Evolutionary conservation across 2,888 invertebrate species (phyloP).

Genomic region (Invenusta paracnida): DNA sequence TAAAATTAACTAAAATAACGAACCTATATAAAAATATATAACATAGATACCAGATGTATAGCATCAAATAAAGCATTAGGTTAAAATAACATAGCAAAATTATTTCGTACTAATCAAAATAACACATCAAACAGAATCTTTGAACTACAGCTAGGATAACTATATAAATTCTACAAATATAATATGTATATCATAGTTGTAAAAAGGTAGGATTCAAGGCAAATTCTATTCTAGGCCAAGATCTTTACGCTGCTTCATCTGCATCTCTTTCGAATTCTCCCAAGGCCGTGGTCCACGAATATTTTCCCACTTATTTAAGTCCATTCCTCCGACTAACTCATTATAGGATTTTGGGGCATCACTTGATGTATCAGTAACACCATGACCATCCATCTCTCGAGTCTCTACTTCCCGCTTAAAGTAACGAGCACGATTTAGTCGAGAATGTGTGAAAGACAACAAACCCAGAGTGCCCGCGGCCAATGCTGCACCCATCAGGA

Average conservation of each 20-base stretch:
- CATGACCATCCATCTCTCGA: neutral
- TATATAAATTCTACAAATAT: no score
- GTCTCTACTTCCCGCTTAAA: neutral
- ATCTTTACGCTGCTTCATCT: constrained; percentile 47
- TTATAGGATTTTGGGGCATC: neutral
- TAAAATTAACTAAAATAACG: no score
- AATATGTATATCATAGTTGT: no score
- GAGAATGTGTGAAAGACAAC: neutral
- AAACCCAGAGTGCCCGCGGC: neutral
- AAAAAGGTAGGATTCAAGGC: no score
- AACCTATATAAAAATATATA: no score
- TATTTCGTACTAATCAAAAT: no score
- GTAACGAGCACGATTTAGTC: neutral
- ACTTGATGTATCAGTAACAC: neutral
- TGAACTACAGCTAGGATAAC: no score
- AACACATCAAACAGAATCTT: no score
- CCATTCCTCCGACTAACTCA: constrained; percentile 50
- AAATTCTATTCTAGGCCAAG: no score
- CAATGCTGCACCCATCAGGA: neutral
- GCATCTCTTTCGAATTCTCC: constrained; percentile 65
- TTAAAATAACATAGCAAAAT: no score
- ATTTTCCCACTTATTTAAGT: constrained; percentile 79
- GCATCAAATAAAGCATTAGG: no score
- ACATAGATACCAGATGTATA: no score
- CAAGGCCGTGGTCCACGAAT: constrained; percentile 78